Conservation (phyloP, 2,888 invertebrate genomes). For the Uloborus plumipes region DNA sequence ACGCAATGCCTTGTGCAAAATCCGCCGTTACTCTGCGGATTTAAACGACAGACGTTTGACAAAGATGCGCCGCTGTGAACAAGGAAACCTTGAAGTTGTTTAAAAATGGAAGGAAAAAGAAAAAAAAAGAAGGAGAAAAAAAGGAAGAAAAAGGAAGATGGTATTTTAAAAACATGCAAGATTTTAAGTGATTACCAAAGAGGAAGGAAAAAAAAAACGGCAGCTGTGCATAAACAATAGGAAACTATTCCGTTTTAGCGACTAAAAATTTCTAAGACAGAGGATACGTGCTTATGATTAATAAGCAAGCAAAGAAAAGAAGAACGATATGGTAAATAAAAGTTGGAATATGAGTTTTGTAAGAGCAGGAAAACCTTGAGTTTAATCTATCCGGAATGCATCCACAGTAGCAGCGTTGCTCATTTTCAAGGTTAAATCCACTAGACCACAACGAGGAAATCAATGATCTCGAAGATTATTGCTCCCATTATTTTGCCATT, state of each 20-base stretch:
- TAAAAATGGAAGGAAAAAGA: too few species aligned
- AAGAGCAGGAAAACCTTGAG: conserved; percentile 43
- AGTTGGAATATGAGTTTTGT: not conserved
- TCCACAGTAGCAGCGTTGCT: not conserved
- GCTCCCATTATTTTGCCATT: too few species aligned
- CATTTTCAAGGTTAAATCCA: conserved; percentile 24
- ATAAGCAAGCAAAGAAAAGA: not conserved
- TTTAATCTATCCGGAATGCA: not conserved
- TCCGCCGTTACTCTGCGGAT: too few species aligned
- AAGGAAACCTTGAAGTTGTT: conserved; percentile 21
- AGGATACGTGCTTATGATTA: too few species aligned
- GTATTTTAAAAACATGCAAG: conserved; percentile 13
- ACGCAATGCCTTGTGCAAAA: too few species aligned
- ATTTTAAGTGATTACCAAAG: conserved; percentile 50
- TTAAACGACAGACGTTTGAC: not conserved
- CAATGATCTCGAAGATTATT: too few species aligned
- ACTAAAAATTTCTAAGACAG: too few species aligned
- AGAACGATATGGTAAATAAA: conserved; percentile 20
- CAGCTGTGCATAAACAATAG: conserved; percentile 43
- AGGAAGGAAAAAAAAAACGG: conserved; percentile 45
- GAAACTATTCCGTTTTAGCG: conserved; percentile 12
- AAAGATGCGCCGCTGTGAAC: conserved; percentile 11
- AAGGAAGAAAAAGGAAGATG: conserved; percentile 1
- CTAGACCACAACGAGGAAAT: too few species aligned
- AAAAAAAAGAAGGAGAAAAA: not conserved